Evolutionary conservation across 2,113 vertebrate genomes (phyloP), one percentile per base, ranked within the genome.

Genomic region (Chloropsis cyanopogon): DNA sequence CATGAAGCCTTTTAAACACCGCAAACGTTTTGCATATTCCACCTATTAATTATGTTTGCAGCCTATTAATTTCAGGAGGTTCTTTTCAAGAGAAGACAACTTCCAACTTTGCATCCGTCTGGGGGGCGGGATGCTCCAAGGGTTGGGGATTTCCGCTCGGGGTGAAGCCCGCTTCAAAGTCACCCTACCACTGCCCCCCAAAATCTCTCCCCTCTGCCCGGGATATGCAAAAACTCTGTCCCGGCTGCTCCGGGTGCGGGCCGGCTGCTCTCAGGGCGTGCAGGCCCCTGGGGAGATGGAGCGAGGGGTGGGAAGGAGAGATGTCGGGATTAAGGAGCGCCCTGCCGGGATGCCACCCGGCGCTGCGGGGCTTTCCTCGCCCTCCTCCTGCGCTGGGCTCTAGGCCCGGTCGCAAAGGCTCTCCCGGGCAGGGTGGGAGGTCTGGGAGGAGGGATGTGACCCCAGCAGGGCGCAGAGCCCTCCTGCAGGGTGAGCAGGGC

Each of bases 31-130:
- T 95, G 92, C 93, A 95, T 95, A 96, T 97, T 96, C 86, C 91
- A 96, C 94, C 96, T 97, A 98, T 97, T 97, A 97, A 97, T 97
- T 97, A 95, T 91, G 90, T 95, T 97, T 93, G 86, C 92, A 97
- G 86, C 72, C 95, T 95, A 88, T 97, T 97, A 95, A 95, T 94
- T 97, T 95, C 94, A 82, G 88, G 77, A 92, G 52, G 79, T 60
- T 94, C 81, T 71, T 96, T 96, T 79, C 77, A 90, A 92, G 91
- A 87, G 76, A 86, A 95, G 85, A 91, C 73, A 97, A 96, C 66
- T 95, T 96, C 65, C 71, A 89, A 90, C 93, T 95, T 91, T 23
- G 20, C 7, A 7, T 17, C 56, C n/a, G 4, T 11, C 63, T 3
- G 41, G 39, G 53, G 50, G 16, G 26, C 35, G 54, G 49, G 54